phyloP scores from a whole-genome alignment of 64 coral and sea anemone genomes.

The Montipora efflorescens region DNA sequence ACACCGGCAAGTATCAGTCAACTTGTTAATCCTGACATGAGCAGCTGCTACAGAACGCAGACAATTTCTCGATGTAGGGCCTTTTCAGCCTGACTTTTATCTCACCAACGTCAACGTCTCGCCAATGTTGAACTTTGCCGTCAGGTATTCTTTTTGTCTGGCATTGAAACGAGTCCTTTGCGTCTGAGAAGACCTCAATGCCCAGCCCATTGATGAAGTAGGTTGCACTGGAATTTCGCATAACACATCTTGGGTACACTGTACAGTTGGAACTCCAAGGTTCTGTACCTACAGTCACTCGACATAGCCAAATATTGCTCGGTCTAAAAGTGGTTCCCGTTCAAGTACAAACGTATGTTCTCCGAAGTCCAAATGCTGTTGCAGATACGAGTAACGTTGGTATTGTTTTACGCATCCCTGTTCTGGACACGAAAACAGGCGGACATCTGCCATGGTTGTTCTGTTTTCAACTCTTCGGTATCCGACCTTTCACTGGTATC shows the following conservation, averaged over 20 bases:
- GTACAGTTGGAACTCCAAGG: neutral
- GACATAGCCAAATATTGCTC: constrained; percentile 46
- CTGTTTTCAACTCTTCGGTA: neutral
- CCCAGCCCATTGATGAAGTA: constrained; percentile 47
- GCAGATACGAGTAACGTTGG: constrained; percentile 20
- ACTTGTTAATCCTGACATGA: neutral
- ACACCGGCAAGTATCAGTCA: too few relatives aligned
- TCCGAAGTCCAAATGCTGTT: constrained; percentile 37
- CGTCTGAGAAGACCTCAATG: neutral
- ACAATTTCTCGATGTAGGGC: neutral
- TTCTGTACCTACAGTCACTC: constrained; percentile 43
- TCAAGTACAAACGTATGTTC: constrained; percentile 32
- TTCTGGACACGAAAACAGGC: neutral
- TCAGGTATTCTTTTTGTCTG: constrained; percentile 39
- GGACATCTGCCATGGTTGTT: neutral
- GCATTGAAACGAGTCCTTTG: constrained; percentile 28
- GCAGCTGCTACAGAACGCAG: constrained; percentile 14
- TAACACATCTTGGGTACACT: neutral
- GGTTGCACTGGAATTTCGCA: neutral
- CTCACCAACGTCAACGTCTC: neutral
- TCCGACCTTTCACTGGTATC: neutral
- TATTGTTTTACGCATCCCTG: neutral
- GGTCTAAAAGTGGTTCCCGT: constrained; percentile 36
- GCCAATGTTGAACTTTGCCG: constrained; percentile 19
- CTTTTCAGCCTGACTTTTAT: neutral